Evolutionary conservation across 1,140 invertebrate species (phyloP).

Genomic region (Conus betulinus): DNA sequence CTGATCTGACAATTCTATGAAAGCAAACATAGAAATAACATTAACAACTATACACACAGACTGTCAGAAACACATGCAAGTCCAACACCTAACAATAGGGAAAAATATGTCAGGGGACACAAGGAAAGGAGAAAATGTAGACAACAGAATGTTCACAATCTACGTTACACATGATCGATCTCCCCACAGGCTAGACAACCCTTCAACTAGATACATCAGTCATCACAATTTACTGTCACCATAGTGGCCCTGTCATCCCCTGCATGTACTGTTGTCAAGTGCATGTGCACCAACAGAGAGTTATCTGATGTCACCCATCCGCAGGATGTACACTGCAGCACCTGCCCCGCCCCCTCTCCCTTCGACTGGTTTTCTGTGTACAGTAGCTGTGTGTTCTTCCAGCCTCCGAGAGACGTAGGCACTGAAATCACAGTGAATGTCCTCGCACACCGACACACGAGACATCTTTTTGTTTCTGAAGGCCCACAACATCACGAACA

Average conservation of each 20-base stretch:
- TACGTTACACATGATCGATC: no score
- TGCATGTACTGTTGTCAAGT: not conserved
- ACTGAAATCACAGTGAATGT: not conserved
- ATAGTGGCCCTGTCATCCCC: not conserved
- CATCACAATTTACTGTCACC: not conserved
- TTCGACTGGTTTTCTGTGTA: not conserved
- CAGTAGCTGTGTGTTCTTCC: not conserved
- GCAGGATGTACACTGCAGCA: slow-evolving; percentile 6
- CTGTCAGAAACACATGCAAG: no score
- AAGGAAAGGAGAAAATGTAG: no score
- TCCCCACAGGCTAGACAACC: no score
- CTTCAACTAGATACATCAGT: not conserved
- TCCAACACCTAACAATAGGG: no score
- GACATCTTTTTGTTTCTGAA: slow-evolving; percentile 5
- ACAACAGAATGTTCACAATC: no score
- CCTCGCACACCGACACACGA: not conserved
- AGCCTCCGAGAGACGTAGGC: not conserved
- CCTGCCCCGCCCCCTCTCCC: not conserved
- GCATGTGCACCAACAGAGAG: not conserved
- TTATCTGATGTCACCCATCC: not conserved
- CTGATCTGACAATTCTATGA: no score
- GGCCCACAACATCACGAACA: slow-evolving; percentile 17
- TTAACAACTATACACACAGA: no score
- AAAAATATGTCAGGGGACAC: no score
- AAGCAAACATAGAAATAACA: no score